phyloP scores from a whole-genome alignment of 2,797 vertebrate species.

The Austrolebias charrua region DNA sequence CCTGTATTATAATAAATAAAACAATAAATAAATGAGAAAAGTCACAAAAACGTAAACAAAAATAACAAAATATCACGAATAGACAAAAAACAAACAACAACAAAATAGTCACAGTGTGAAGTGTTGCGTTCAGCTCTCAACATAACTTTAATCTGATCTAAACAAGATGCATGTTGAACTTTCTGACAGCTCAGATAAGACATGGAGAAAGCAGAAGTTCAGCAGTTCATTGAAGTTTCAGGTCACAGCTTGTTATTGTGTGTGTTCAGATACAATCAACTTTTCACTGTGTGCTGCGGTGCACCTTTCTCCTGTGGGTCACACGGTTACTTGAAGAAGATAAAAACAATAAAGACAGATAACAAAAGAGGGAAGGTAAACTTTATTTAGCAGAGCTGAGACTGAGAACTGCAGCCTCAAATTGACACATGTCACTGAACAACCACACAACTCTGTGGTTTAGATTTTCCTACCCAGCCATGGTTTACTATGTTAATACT shows the following conservation, averaged over 20 bases:
- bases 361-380: not conserved
- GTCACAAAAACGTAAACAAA: not conserved
- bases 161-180: not conserved
- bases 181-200: not conserved
- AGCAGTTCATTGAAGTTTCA: not conserved
- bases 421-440: not conserved
- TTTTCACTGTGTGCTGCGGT: not conserved
- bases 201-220: constrained; percentile 1
- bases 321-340: not conserved
- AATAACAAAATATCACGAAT: not conserved
- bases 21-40: not conserved
- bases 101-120: not conserved
- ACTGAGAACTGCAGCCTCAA: not conserved
- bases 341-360: not conserved
- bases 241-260: not conserved
- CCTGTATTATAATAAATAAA: not conserved
- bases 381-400: not conserved
- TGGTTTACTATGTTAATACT: too few relatives aligned
- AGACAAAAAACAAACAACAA: not conserved
- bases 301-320: not conserved
- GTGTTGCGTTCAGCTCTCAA: not conserved
- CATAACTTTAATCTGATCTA: not conserved
- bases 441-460: not conserved
- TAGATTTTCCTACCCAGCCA: not conserved
- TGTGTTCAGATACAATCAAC: not conserved